phyloP scores from a whole-genome alignment of 2,888 invertebrate genomes.

The Pachymerium ferrugineum region DNA sequence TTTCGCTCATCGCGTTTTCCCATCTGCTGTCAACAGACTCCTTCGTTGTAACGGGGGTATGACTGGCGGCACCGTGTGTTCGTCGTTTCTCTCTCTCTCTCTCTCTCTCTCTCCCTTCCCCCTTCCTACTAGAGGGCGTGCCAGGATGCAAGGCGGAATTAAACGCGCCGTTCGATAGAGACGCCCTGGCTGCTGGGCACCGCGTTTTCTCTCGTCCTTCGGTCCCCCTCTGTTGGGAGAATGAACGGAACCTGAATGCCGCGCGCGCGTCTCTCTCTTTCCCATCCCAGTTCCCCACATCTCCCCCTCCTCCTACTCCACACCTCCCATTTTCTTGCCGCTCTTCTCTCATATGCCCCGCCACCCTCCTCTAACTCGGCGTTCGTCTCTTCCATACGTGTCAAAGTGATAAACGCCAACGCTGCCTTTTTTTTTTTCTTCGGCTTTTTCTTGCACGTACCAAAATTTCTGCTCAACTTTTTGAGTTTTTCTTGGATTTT shows the following conservation, averaged over 20 bases:
- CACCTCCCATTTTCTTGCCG: constrained; percentile 6
- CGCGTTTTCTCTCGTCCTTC: background rate
- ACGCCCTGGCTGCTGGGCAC: constrained; percentile 25
- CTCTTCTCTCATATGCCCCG: background rate
- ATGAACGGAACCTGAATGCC: constrained; percentile 21
- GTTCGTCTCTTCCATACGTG: constrained; percentile 23
- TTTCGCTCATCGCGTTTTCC: constrained; percentile 17
- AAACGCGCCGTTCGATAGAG: constrained; percentile 27
- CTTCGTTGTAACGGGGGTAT: background rate
- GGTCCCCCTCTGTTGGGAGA: background rate
- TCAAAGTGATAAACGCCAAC: constrained; percentile 27
- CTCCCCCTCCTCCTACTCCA: background rate
- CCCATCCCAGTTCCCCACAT: background rate
- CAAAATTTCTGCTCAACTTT: background rate
- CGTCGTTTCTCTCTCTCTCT: constrained; percentile 17
- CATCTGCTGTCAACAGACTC: constrained; percentile 20
- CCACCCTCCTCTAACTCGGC: constrained; percentile 5
- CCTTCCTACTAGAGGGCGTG: constrained; percentile 12
- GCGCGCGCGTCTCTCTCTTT: constrained; percentile 20
- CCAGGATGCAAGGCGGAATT: constrained; percentile 27
- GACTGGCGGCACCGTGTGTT: constrained; percentile 25
- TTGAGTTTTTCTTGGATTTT: background rate
- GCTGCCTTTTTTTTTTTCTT: constrained; percentile 3
- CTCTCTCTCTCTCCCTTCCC: background rate
- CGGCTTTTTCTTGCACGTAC: background rate